Evolutionary conservation across 64 coral and sea anemone species (phyloP).

Genomic region (Orbicella faveolata): DNA sequence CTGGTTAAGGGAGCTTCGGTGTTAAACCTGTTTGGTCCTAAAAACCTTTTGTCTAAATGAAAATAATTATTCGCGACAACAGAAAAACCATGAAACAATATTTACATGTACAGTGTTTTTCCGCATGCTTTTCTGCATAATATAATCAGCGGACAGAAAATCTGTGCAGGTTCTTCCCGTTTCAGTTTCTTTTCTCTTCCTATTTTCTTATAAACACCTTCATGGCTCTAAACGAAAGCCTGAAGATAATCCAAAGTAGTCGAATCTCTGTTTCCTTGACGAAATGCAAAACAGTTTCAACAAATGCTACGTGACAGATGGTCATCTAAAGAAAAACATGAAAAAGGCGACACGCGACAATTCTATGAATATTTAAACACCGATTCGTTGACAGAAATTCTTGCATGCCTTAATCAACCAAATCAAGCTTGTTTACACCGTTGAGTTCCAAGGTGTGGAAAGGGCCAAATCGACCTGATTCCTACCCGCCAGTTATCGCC

Average conservation of each 20-base stretch:
- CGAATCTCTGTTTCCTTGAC: not conserved
- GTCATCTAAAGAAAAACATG: not conserved
- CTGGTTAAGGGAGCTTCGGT: not conserved
- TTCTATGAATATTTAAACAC: slow-evolving; percentile 28
- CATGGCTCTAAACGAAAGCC: not conserved
- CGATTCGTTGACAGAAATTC: not conserved
- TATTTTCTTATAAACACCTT: not conserved
- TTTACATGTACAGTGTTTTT: too few relatives aligned
- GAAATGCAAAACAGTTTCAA: not conserved
- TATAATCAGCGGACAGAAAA: not conserved
- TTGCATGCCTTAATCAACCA: not conserved
- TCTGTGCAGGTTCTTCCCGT: not conserved
- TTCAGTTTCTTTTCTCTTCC: not conserved
- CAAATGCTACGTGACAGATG: slow-evolving; percentile 26
- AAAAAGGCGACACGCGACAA: not conserved
- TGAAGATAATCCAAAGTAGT: not conserved
- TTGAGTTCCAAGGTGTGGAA: not conserved
- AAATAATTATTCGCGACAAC: not conserved
- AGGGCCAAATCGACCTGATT: not conserved
- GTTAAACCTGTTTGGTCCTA: not conserved
- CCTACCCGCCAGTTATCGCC: not conserved
- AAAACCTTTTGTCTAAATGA: not conserved
- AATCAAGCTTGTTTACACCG: not conserved
- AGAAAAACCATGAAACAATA: not conserved
- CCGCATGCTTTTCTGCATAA: not conserved